Evolutionary conservation across 2,888 invertebrate genomes (phyloP), one percentile per base, ranked within the genome.

Genomic region (Drosophila algonquin): DNA sequence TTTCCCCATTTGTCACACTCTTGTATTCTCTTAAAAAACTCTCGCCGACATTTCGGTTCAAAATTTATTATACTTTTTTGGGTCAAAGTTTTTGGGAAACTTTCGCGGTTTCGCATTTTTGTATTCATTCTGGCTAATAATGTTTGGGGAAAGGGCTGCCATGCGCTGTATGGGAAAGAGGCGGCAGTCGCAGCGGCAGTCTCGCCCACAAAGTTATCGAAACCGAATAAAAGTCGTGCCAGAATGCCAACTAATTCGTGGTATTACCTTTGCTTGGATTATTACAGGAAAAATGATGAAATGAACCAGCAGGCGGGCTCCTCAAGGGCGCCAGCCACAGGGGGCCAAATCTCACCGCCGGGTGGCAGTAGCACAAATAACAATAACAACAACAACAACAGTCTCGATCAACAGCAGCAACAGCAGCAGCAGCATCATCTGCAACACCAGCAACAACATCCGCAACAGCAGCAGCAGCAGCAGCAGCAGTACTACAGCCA

Each of bases 321-420:
- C 92, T 92, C 92, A 91, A 92, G 92, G 91, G 92, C 92, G 91
- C 92, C 92, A 92, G 92, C 92, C 92, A 92, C 92, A 91, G 92
- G 92, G 92, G 92, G 92, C 92, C 92, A 92, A 90, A 91, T 91
- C 85, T 92, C 92, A 91, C 92, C 92, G 90, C 90, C 90, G 86
- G 91, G 92, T 89, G 91, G 90, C 90, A 89, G 79, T 83, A 89
- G 54, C 80, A 90, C 57, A 86, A 90, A 54, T 82, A 85, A 54
- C 78, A 90, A 54, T 82, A 85, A 54, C 78, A 82, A 54, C 78
- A 85, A 54, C 78, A 82, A 52, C 78, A 82, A 54, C 82, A 89
- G 51, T 40, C 40, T 40, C n/a, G 40, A 40, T 2, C 80, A 90
- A 55, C 87, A 90, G 50, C 87, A 87, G 59, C 87, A 90, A 47